Base-by-base conservation (phyloP, 2,888 invertebrate species). In the Exephanes ischioxanthus region DNA sequence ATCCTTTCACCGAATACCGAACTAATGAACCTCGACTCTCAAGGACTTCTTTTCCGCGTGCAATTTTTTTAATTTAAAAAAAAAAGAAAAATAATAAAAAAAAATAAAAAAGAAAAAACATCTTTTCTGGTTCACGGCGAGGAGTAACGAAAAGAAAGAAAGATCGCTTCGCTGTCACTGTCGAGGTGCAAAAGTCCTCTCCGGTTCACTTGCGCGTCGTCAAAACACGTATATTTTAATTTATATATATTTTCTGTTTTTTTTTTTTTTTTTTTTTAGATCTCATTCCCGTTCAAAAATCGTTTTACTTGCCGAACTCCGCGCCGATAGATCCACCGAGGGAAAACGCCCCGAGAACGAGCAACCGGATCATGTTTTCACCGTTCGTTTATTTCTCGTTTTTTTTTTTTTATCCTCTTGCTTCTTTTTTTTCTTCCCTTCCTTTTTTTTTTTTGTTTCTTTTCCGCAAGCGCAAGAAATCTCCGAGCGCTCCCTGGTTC, bases 221-320 rank as follows among this genome's bases (percentile, higher is more conserved):
- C 7, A 1, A 19, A 55, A 55, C 55, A 22, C 55, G n/a, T 26
- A 9, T 53, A 33, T 19, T 22, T 19, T 16, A 45, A 55, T 16
- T 45, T 68, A 26, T 14, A 51, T 67, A 53, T 19, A 45, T 58
- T 30, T 22, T 3, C 22, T 14, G n/a, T 67, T 68, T 37, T 53
- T 16, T 7, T 61, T 48, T 33, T 6, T 22, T 14, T 63, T 1
- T 71, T 61, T 55, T 51, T 9, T 9, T 9, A 41, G 1, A 67
- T 3, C 0, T 41, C 9, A 11, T 67, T n/a, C n/a, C n/a, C 37
- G 11, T 16, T 45, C 19, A 16, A 19, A 7, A 11, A 16, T 67
- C 58, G 37, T 58, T 48, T 55, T 87, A 91, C 91, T 92, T 89
- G 87, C 92, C 93, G 80, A 93, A 93, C 84, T 94, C 93, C 22